Base-by-base conservation (phyloP, 2,888 invertebrate genomes). In the Dolomedes plantarius region DNA sequence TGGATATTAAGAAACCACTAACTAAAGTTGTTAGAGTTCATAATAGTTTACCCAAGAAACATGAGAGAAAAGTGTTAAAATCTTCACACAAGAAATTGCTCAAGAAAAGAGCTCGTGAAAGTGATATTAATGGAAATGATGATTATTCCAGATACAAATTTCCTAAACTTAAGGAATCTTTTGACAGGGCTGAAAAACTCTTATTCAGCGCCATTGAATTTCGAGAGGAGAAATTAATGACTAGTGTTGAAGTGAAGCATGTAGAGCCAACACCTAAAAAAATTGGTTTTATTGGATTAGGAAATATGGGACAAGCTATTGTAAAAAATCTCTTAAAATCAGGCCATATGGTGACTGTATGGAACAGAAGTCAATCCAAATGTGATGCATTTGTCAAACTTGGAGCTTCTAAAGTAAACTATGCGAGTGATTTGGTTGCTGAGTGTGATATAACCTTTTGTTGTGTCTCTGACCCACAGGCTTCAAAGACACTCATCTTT, bases 371-470 rank as follows among this genome's bases (percentile, higher is more conserved):
- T 77, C 94, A 95, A 76, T 94, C 95, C 87, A 98, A 97, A 95
- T 96, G 96, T 91, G 94, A 94, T 91, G 95, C 96, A 90, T 97
- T 97, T 91, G 94, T 95, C 89, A 95, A 95, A 90, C 95, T 95
- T 0, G 97, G 97, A 27, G 98, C 98, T 1, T 23, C 23, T 56
- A 19, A 11, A 56, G 56, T 23, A 5, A 3, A 95, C 90, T 97
- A 97, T 3, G 98, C 98, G 1, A 96, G 96, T 90, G 98, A 98
- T 90, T 97, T 98, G 11, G 95, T 98, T 19, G 94, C 95, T 89
- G 95, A 95, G 77, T 96, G 97, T 0, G 98, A 98, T 91, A 96
- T 98, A 89, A 98, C 97, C 75, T 98, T 98, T 92, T 97, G 96
- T 11, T 98, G 98, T 91, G 97, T 98, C 16, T 95, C 98, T 0